Evolutionary conservation across 2,888 invertebrate species (phyloP).

Genomic region (Crepidodera aurea): DNA sequence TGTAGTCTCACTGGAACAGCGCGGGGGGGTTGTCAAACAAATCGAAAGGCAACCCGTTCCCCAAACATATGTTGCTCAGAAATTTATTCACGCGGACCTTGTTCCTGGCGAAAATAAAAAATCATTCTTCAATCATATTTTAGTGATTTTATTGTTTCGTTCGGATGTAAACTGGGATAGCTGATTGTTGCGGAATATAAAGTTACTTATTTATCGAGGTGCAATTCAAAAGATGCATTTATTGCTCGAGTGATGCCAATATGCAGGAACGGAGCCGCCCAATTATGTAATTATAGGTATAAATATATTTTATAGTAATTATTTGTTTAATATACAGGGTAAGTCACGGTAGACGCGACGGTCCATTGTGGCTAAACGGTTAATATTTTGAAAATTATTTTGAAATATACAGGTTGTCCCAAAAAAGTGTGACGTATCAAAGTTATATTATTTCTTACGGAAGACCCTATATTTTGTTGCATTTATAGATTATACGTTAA

Average conservation of each 20-base stretch:
- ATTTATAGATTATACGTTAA: too few relatives aligned
- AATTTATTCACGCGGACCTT: slow-evolving; percentile 59
- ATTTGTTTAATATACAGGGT: too few relatives aligned
- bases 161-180: slow-evolving; percentile 62
- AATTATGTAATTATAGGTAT: too few relatives aligned
- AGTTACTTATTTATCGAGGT: slow-evolving; percentile 62
- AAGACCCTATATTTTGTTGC: too few relatives aligned
- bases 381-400: too few relatives aligned
- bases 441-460: too few relatives aligned
- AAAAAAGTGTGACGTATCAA: too few relatives aligned
- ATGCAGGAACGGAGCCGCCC: background rate
- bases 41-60: slow-evolving; percentile 30
- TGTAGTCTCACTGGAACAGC: slow-evolving; percentile 14
- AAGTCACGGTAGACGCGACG: too few relatives aligned
- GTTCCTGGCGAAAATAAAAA: slow-evolving; percentile 59
- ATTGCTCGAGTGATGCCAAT: slow-evolving; percentile 53
- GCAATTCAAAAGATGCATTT: slow-evolving; percentile 63
- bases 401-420: too few relatives aligned
- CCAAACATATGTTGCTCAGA: slow-evolving; percentile 52
- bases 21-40: slow-evolving; percentile 40
- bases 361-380: too few relatives aligned
- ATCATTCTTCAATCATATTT: slow-evolving; percentile 63
- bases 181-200: slow-evolving; percentile 63
- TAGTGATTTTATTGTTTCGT: slow-evolving; percentile 63
- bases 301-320: too few relatives aligned